A percentile compares a stretch with the other conserved stretches of the same genome.
phyloP scores from a whole-genome alignment of 2,113 vertebrate genomes.

The Actinemys pallida region DNA sequence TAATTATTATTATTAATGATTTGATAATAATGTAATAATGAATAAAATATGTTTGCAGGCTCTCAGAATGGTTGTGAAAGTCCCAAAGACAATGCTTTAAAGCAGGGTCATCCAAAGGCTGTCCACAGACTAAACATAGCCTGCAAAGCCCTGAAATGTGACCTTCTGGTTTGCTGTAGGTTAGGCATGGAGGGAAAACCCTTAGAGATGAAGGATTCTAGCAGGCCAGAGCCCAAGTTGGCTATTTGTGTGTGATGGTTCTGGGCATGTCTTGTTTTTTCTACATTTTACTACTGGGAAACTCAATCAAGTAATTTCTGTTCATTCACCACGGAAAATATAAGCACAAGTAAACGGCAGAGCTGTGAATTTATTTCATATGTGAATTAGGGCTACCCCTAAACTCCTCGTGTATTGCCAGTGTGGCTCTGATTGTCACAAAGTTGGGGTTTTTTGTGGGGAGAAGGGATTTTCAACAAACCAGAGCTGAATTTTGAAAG shows the following conservation, averaged over 20 bases:
- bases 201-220: neutral
- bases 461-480: neutral
- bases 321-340: constrained; percentile 13
- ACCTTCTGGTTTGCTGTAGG: neutral
- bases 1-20: neutral
- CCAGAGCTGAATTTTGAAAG: constrained; percentile 6
- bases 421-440: neutral
- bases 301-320: neutral
- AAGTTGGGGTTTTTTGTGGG: neutral
- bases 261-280: neutral
- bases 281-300: neutral
- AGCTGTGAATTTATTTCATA: neutral
- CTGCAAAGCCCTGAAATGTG: too few species aligned
- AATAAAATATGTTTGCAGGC: constrained; percentile 30
- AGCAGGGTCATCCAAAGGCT: neutral
- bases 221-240: neutral
- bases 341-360: neutral
- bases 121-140: neutral
- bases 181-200: neutral
- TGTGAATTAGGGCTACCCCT: neutral
- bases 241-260: neutral
- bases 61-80: constrained; percentile 6
- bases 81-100: neutral
- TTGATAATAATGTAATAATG: neutral
- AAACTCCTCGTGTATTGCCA: neutral